These are phyloP conservation scores for Apodemus sylvaticus DNA, from an alignment of 2,113 vertebrate species.

Conservation along the genomic window DNA sequence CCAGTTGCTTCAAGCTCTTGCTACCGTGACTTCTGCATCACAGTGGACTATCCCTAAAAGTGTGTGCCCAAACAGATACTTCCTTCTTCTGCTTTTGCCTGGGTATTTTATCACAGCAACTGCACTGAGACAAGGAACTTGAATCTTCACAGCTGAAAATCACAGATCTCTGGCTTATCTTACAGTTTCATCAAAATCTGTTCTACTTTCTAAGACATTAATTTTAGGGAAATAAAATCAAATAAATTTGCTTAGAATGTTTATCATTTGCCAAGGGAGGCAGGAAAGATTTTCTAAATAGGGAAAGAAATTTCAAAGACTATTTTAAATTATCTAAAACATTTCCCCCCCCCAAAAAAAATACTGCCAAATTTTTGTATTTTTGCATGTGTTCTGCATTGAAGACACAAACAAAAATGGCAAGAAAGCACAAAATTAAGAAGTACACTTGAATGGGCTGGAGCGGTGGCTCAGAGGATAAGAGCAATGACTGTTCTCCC, in stretches of 20 bases:
- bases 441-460: background rate
- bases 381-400: background rate
- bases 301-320: background rate
- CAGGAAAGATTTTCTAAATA: background rate
- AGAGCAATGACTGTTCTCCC: no score
- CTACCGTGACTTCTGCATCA: background rate
- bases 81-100: background rate
- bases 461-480: no score
- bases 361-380: background rate
- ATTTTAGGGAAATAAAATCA: slow-evolving; percentile 24
- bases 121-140: background rate
- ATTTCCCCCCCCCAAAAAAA: background rate
- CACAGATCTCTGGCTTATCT: background rate
- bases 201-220: background rate
- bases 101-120: background rate
- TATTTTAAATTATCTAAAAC: background rate
- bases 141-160: background rate
- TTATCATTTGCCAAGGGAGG: background rate
- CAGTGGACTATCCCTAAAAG: no score
- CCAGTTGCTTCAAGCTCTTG: background rate
- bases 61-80: background rate
- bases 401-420: background rate
- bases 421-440: background rate
- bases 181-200: background rate
- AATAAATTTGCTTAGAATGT: slow-evolving; percentile 15